Evolutionary conservation across 1,140 invertebrate species (phyloP).

Genomic region (Pseudobourletiella spinata): DNA sequence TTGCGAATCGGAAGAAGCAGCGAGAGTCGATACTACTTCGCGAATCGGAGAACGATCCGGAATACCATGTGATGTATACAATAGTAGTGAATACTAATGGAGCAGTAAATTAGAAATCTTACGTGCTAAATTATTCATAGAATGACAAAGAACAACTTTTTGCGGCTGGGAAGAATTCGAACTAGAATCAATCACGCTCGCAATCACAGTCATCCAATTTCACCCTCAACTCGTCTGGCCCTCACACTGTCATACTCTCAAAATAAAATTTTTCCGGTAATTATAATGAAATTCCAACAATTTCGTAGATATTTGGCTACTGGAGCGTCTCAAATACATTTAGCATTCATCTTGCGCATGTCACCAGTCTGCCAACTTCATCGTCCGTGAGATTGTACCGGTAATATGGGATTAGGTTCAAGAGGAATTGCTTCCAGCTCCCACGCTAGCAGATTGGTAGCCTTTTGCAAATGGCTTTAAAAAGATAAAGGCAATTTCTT

Average conservation of each 20-base stretch:
- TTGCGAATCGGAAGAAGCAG: neutral
- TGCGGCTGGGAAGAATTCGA: neutral
- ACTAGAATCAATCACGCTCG: neutral
- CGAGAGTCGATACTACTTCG: neutral
- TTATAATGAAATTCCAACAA: neutral
- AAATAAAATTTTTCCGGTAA: neutral
- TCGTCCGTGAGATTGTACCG: neutral
- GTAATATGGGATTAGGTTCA: neutral
- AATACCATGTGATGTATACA: conserved; percentile 3
- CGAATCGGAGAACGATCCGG: neutral
- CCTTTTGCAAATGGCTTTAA: conserved; percentile 20
- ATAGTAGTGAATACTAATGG: neutral
- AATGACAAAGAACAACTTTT: conserved; percentile 2
- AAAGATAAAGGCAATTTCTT: conserved; percentile 37
- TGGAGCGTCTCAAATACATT: neutral
- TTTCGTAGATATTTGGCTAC: conserved; percentile 1
- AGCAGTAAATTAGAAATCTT: neutral
- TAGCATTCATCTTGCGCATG: neutral
- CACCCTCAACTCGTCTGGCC: neutral
- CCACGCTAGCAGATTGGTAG: neutral
- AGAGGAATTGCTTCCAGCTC: neutral
- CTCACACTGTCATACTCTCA: conserved; percentile 8
- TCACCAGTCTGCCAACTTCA: neutral
- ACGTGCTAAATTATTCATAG: conserved; percentile 7
- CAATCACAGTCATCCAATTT: conserved; percentile 1